A percentile compares a stretch with the other conserved stretches of the same genome.
Evolutionary conservation across 2,113 vertebrate species (phyloP).

Genomic region (Anolis carolinensis): DNA sequence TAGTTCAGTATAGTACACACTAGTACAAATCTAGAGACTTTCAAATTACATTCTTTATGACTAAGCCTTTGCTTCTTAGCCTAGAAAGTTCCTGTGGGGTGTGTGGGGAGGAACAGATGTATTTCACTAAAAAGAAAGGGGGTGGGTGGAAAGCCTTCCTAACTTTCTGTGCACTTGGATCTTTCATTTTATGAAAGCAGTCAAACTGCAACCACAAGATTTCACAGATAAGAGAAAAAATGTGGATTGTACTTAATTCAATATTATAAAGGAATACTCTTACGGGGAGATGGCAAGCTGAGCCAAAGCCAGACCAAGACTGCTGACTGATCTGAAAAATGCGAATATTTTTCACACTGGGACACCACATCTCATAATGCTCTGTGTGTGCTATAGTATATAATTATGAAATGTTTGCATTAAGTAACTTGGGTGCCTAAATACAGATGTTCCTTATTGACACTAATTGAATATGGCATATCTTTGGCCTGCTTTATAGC

Average conservation of each 20-base stretch:
- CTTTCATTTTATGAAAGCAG: constrained; percentile 82
- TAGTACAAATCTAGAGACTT: constrained; percentile 52
- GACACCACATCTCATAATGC: constrained; percentile 81
- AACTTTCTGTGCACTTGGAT: constrained; percentile 80
- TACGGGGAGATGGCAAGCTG: constrained; percentile 71
- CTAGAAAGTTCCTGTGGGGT: constrained; percentile 42
- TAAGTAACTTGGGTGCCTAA: constrained; percentile 80
- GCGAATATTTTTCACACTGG: constrained; percentile 81
- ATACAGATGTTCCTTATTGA: constrained; percentile 86
- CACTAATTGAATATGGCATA: constrained; percentile 83
- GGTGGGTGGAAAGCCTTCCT: constrained; percentile 40
- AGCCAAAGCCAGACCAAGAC: constrained; percentile 77
- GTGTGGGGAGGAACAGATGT: constrained; percentile 68
- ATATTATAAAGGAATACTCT: constrained; percentile 81
- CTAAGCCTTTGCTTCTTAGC: constrained; percentile 64
- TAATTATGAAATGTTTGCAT: constrained; percentile 84
- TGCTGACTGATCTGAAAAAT: constrained; percentile 84
- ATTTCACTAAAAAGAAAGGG: constrained; percentile 58
- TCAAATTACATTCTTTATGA: constrained; percentile 57
- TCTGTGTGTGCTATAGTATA: constrained; percentile 75
- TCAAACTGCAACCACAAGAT: constrained; percentile 81
- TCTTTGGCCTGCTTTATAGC: constrained; percentile 81
- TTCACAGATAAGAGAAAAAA: constrained; percentile 83
- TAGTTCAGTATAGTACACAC: constrained; percentile 52
- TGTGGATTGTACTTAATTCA: constrained; percentile 80